Conservation (phyloP, 30 jellyfish, hydroid and myxozoan species). For the Euphysa ruthae region DNA sequence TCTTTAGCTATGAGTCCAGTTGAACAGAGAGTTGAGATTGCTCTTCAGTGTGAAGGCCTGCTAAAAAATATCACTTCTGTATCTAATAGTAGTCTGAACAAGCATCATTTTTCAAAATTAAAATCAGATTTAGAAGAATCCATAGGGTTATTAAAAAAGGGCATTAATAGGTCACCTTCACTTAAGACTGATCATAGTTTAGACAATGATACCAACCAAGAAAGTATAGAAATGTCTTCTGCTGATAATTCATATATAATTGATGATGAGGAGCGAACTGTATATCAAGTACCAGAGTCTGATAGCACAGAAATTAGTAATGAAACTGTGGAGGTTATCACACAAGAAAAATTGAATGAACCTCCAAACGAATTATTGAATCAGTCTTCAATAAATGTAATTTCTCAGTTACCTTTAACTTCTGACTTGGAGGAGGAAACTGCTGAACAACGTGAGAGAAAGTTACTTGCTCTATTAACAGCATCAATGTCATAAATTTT, state of each 20-base stretch:
- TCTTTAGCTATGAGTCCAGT: background rate
- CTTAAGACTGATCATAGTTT: background rate
- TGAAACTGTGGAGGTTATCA: slow-evolving; percentile 28
- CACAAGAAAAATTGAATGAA: slow-evolving; percentile 10
- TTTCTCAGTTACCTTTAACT: too few species aligned
- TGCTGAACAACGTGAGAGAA: too few species aligned
- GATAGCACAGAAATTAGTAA: slow-evolving; percentile 14
- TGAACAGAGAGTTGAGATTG: slow-evolving; percentile 11
- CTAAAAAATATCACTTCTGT: slow-evolving; percentile 4
- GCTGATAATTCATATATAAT: slow-evolving; percentile 15
- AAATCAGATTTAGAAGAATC: slow-evolving; percentile 24
- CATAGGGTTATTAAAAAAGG: background rate
- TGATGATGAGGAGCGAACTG: slow-evolving; percentile 27
- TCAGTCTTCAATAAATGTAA: too few species aligned
- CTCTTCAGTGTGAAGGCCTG: slow-evolving; percentile 21
- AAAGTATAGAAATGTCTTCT: background rate
- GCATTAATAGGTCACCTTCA: too few species aligned
- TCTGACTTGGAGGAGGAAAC: too few species aligned
- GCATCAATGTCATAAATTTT: too few species aligned
- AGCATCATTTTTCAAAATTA: slow-evolving; percentile 1
- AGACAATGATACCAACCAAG: background rate
- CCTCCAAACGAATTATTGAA: too few species aligned
- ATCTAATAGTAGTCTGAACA: background rate
- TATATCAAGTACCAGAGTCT: background rate
- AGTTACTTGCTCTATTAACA: too few species aligned